Evolutionary conservation across 2,113 vertebrate species (phyloP), one percentile per base, ranked within the genome.

Genomic region (Ancistrus triradiatus): DNA sequence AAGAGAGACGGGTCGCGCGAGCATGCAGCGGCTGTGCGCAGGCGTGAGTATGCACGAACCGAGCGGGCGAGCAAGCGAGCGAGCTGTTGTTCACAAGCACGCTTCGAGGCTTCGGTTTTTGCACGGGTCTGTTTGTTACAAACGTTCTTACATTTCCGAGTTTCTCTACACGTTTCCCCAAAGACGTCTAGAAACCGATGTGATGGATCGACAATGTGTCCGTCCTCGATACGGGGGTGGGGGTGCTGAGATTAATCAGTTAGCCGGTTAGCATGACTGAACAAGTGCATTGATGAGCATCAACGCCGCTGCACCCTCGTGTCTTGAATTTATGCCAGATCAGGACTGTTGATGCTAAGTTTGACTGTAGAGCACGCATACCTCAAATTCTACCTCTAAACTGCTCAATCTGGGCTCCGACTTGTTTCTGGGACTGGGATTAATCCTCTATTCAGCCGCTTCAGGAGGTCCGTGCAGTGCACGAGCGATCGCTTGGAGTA

Each of bases 41-140:
- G 80, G 87, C 85, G 86, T 73, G 68, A 64, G 77, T 51, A 66
- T 58, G 38, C 52, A 58, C 60, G 67, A 77, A 68, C 68, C 63
- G 63, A 52, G 74, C 57, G 80, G 73, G 77, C 81, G 74, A n/a
- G n/a, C n/a, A 77, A 68, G 67, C 63, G 63, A 52, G 74, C 57
- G 80, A 73, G 77, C 81, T 79, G 81, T 84, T 80, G 77, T 71
- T 56, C 59, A 17, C 17, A 13, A 3, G 33, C 15, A 11, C 3
- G 4, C 27, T 15, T 46, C 10, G 40, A 4, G 50, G 27, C 18
- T 43, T 49, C 51, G 38, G 44, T 44, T 64, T 18, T 18, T 9
- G 0, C 13, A 14, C 10, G 38, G 19, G 24, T n/a, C n/a, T n/a
- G n/a, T n/a, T n/a, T n/a, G n/a, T n/a, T n/a, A n/a, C n/a, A n/a